A percentile compares a stretch with the other conserved stretches of the same genome.
phyloP scores from a whole-genome alignment of 2,113 vertebrate species.

The Brachionichthys hirsutus region DNA sequence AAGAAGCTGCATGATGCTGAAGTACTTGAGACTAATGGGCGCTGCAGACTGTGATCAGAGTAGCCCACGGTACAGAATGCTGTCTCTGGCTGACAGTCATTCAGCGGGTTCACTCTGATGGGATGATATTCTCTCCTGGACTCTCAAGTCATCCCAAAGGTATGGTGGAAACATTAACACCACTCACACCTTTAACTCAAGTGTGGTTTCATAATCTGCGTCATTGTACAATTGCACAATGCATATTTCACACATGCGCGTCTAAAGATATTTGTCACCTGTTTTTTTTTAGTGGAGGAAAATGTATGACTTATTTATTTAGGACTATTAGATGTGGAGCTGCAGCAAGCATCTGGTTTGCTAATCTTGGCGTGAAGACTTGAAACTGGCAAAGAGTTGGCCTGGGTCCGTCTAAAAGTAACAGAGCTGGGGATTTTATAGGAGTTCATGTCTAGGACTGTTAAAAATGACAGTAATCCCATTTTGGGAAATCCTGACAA shows the following conservation, averaged over 20 bases:
- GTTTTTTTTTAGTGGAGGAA: no score
- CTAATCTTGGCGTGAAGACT: no score
- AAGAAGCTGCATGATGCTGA: slow-evolving; percentile 42
- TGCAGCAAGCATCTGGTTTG: no score
- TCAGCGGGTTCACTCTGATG: slow-evolving; percentile 10
- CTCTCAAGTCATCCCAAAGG: slow-evolving; percentile 2
- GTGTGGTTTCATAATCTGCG: slow-evolving; percentile 16
- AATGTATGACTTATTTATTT: no score
- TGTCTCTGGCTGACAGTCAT: slow-evolving; percentile 16
- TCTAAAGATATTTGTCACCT: neutral
- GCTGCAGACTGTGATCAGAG: slow-evolving; percentile 51
- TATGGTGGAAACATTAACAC: slow-evolving; percentile 29
- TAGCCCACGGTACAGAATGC: slow-evolving; percentile 11
- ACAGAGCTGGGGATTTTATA: no score
- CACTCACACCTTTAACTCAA: slow-evolving; percentile 35
- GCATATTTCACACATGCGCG: slow-evolving; percentile 10
- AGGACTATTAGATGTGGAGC: no score
- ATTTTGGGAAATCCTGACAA: no score
- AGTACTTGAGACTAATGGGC: slow-evolving; percentile 61
- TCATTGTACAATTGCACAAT: slow-evolving; percentile 19
- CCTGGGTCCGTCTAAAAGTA: no score
- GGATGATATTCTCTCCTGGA: slow-evolving; percentile 31
- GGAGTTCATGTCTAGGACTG: no score
- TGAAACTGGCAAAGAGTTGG: no score
- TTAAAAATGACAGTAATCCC: no score